Conservation (phyloP, 2,888 invertebrate genomes). For the Drosophila koepferae region DNA sequence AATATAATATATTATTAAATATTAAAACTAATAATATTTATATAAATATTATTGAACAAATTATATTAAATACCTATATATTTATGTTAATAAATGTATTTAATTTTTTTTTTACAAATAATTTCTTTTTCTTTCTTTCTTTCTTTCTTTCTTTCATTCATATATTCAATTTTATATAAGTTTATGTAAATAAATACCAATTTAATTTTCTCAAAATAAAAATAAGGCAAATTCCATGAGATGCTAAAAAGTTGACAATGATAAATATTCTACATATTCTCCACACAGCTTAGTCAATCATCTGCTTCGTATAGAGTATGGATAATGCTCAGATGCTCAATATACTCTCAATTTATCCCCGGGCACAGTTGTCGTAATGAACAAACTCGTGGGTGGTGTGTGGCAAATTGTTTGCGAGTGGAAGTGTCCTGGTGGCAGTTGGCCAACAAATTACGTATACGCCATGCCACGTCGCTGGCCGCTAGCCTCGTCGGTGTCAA, state of each 20-base stretch:
- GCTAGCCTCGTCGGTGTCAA: conserved; percentile 44
- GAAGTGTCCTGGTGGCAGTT: conserved; percentile 39
- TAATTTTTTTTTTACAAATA: no score
- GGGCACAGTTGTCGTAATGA: conserved; percentile 38
- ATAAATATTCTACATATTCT: neutral
- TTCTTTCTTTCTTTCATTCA: no score
- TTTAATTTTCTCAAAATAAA: no score
- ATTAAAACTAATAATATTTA: no score
- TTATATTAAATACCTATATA: no score
- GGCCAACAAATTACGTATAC: conserved; percentile 56
- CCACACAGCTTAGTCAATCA: neutral
- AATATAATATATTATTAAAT: no score
- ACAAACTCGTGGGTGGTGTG: conserved; percentile 7
- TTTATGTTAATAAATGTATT: no score
- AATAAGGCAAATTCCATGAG: no score
- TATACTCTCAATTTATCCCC: conserved; percentile 20
- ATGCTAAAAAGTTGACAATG: neutral
- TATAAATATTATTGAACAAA: no score
- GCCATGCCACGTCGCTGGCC: conserved; percentile 37
- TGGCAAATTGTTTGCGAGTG: conserved; percentile 24
- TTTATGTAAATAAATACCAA: no score
- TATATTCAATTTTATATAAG: no score
- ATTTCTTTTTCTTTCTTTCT: no score
- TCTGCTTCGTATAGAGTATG: neutral
- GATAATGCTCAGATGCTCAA: conserved; percentile 6